phyloP scores from a whole-genome alignment of 2,888 invertebrate species.

The Saturnia pavonia region DNA sequence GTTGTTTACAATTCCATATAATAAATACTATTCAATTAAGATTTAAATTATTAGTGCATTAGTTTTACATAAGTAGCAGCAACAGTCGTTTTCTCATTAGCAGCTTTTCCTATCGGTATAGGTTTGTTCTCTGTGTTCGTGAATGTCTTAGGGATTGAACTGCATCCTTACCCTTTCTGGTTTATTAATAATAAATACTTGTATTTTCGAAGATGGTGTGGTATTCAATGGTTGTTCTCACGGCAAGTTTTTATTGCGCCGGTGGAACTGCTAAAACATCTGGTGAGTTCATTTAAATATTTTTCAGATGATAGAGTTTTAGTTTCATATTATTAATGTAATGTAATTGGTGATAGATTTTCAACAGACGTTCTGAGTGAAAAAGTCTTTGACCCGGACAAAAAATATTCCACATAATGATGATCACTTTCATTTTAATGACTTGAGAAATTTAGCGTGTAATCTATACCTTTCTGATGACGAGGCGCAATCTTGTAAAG shows the following conservation, averaged over 20 bases:
- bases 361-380: background rate
- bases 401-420: background rate
- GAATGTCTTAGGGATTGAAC: too few relatives aligned
- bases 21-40: too few relatives aligned
- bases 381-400: background rate
- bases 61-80: too few relatives aligned
- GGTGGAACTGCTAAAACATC: conserved; percentile 62
- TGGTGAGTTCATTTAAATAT: conserved; percentile 39
- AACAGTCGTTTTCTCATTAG: too few relatives aligned
- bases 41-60: too few relatives aligned
- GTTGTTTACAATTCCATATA: too few relatives aligned
- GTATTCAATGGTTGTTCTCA: conserved; percentile 39
- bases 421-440: background rate
- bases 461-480: background rate
- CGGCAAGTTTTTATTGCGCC: conserved; percentile 44
- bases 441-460: background rate
- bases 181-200: background rate
- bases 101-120: too few relatives aligned
- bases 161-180: too few relatives aligned
- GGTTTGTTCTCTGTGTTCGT: too few relatives aligned
- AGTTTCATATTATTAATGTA: background rate
- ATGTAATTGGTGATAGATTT: background rate
- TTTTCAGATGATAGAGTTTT: background rate
- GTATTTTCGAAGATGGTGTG: conserved; percentile 52
- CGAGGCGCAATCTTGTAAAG: background rate